Evolutionary conservation across 1,140 invertebrate species (phyloP).

Genomic region (Phthorimaea operculella): DNA sequence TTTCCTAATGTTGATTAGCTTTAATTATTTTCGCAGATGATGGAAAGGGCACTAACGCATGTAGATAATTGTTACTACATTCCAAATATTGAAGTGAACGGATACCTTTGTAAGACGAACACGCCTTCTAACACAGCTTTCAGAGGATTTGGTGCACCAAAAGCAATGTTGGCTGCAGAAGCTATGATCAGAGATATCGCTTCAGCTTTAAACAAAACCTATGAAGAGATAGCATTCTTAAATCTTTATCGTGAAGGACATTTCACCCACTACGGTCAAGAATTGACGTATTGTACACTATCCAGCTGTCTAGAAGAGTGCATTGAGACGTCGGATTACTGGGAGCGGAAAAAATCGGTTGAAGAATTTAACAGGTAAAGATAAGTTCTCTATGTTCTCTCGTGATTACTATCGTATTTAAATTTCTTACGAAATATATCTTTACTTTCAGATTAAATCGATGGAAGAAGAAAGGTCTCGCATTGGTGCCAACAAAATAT

Average conservation of each 20-base stretch:
- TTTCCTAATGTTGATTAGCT: too few relatives aligned
- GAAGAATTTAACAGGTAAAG: slow-evolving; percentile 72
- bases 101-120: slow-evolving; percentile 76
- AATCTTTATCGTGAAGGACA: slow-evolving; percentile 83
- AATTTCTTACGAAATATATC: slow-evolving; percentile 9
- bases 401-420: background rate
- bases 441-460: slow-evolving; percentile 47
- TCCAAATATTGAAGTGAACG: slow-evolving; percentile 68
- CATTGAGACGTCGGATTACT: slow-evolving; percentile 69
- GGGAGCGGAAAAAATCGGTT: slow-evolving; percentile 65
- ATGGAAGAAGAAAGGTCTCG: slow-evolving; percentile 69
- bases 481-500: slow-evolving; percentile 63
- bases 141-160: slow-evolving; percentile 79
- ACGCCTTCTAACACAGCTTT: slow-evolving; percentile 82
- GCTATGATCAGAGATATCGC: slow-evolving; percentile 75
- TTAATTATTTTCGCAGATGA: slow-evolving; percentile 55
- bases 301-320: slow-evolving; percentile 79
- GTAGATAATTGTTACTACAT: slow-evolving; percentile 74
- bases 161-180: slow-evolving; percentile 80
- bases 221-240: slow-evolving; percentile 51
- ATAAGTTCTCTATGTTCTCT: background rate
- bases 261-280: slow-evolving; percentile 76
- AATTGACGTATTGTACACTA: slow-evolving; percentile 74
- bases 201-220: slow-evolving; percentile 62
- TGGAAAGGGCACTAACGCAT: slow-evolving; percentile 72